Base-by-base conservation (phyloP, 1,140 invertebrate species). In the Saccostrea cuccullata region DNA sequence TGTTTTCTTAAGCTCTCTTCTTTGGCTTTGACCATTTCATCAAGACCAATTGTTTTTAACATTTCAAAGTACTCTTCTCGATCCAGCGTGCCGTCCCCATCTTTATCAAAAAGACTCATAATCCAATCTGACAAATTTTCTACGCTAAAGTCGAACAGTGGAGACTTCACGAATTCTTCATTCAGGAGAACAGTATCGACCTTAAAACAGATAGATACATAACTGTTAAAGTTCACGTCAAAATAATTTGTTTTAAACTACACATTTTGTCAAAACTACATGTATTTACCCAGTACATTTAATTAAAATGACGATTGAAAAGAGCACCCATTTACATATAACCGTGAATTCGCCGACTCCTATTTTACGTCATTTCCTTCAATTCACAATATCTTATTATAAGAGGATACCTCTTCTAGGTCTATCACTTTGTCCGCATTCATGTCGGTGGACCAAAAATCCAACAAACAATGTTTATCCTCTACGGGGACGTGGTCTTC, bases 101-200 rank as follows among this genome's bases (percentile, higher is more conserved):
- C 26, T 9, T 77, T 13, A 77, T 77, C 70, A 17, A 77, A 77
- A 12, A 77, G 23, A 15, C 26, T 13, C 23, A 77, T 77, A 3
- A 77, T 77, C 70, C 23, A 30, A 30, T 77, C 70, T 30, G 70
- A 77, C 70, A 77, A 15, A 30, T 77, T 77, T 36, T 77, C 70
- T 30, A 77, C 12, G 15, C 13, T 26, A 77, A 36, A 15, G 26
- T 11, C 26, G 13, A 30, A 11, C 26, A 12, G 30, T 23, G 26
- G 26, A 13, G 13, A 36, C 2, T 77, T 77, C 70, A 77, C 13
- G 26, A 30, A 77, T 30, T 36, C 26, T 15, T 77, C 26, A 17
- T 26, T 26, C 30, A 11, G 0, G 3, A 77, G 70, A 77, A 26
- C 26, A 26, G 13, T 36, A 36, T 77, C 70, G 26, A 77, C 2